Percentiles rank a stretch among this genome's conserved stretches.
These are phyloP conservation scores for Phacellophora camtschatica DNA, from an alignment of 30 jellyfish, hydroid and myxozoan species.

Conservation along the genomic window DNA sequence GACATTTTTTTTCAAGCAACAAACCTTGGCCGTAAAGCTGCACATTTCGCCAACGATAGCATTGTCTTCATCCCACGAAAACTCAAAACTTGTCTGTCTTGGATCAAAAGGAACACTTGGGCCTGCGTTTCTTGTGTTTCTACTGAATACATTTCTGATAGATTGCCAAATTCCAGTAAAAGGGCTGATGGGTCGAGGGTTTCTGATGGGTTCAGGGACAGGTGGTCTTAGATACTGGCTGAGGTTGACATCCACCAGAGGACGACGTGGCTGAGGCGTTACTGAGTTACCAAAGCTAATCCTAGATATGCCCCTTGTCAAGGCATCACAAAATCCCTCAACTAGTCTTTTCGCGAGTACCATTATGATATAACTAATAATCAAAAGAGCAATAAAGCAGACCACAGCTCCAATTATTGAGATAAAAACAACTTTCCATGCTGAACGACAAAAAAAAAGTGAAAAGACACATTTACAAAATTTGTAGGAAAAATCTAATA, in stretches of 20 bases:
- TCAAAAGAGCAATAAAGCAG: background rate
- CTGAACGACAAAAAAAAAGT: background rate
- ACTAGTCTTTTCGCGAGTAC: background rate
- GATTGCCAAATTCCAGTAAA: conserved; percentile 13
- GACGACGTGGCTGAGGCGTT: background rate
- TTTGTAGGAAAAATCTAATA: too few relatives aligned
- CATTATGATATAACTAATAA: background rate
- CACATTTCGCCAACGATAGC: conserved; percentile 70
- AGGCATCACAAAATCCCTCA: too few relatives aligned
- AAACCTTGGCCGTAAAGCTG: conserved; percentile 27
- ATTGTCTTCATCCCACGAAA: conserved; percentile 28
- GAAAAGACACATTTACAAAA: background rate
- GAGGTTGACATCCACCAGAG: background rate
- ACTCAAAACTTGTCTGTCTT: conserved; percentile 17
- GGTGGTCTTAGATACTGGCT: background rate
- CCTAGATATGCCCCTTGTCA: too few relatives aligned
- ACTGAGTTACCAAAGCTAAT: background rate
- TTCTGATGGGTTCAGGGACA: background rate
- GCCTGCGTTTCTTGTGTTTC: background rate
- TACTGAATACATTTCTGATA: background rate
- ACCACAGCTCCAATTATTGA: background rate
- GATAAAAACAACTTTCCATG: background rate
- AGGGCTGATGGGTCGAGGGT: background rate
- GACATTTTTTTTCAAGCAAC: too few relatives aligned
- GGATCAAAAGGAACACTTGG: conserved; percentile 42